Evolutionary conservation across 1,140 invertebrate species (phyloP).

Genomic region (Aporrectodea caliginosa): DNA sequence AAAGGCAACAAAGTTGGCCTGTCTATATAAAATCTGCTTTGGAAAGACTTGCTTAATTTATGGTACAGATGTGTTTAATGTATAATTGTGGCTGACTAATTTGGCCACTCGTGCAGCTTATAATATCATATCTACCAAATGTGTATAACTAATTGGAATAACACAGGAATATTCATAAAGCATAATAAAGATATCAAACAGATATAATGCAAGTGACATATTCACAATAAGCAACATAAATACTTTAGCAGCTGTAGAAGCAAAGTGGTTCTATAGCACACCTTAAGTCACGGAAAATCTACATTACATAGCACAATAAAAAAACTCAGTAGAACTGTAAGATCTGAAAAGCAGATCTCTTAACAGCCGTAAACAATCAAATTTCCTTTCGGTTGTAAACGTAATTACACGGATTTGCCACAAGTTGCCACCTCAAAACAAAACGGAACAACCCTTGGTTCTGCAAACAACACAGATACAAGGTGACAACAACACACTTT

Average conservation of each 20-base stretch:
- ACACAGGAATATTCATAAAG: neutral
- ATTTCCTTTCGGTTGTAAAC: too few relatives aligned
- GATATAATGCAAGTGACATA: neutral
- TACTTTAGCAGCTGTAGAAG: neutral
- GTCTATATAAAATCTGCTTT: neutral
- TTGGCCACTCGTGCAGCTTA: neutral
- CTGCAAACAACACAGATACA: neutral
- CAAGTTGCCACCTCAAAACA: too few relatives aligned
- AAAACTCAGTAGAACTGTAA: too few relatives aligned
- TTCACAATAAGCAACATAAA: slow-evolving; percentile 3
- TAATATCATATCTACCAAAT: neutral
- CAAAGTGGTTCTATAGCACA: neutral
- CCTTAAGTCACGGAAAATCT: neutral
- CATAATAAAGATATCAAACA: neutral
- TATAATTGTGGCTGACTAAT: neutral
- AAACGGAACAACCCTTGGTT: neutral
- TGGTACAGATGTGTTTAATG: neutral
- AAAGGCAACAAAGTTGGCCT: slow-evolving; percentile 2
- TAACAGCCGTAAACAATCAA: too few relatives aligned
- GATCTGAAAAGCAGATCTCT: too few relatives aligned
- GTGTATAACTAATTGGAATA: neutral
- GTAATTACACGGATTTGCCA: too few relatives aligned
- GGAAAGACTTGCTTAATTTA: slow-evolving; percentile 1
- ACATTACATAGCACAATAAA: too few relatives aligned
- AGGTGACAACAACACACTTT: neutral